These are phyloP conservation scores for Palythoa caribaeorum DNA, from an alignment of 92 coral and sea anemone genomes.

Conservation along the genomic window DNA sequence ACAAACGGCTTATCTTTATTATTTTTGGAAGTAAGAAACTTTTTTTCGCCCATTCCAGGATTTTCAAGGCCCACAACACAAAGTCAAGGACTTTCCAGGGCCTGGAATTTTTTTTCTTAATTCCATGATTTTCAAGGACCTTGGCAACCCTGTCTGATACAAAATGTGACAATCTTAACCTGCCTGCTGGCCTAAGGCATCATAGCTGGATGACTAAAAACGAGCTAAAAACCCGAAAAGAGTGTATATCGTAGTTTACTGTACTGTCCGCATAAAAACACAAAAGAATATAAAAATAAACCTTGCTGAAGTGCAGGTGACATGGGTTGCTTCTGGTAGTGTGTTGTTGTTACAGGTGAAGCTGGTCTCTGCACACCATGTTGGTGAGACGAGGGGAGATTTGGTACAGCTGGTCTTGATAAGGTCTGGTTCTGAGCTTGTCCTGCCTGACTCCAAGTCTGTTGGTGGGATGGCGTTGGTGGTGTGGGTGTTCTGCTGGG, in stretches of 20 bases:
- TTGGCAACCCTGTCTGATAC: not conserved
- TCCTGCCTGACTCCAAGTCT: constrained; percentile 73
- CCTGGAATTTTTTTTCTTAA: too few relatives aligned
- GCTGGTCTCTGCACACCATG: constrained; percentile 18
- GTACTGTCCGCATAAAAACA: not conserved
- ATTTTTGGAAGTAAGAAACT: too few relatives aligned
- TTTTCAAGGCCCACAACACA: too few relatives aligned
- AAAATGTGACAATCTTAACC: not conserved
- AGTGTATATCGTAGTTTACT: not conserved
- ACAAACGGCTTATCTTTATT: too few relatives aligned
- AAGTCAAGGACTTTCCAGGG: too few relatives aligned
- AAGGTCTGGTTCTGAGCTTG: constrained; percentile 40
- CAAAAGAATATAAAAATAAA: not conserved
- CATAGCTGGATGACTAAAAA: not conserved
- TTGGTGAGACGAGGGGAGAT: constrained; percentile 17
- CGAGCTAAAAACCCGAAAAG: not conserved
- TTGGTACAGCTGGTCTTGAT: constrained; percentile 20
- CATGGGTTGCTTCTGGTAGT: constrained; percentile 17
- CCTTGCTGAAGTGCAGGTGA: constrained; percentile 40
- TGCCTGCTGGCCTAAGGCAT: not conserved
- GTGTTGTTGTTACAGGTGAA: constrained; percentile 22
- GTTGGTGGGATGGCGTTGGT: constrained; percentile 70
- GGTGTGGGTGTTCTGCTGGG: constrained; percentile 81
- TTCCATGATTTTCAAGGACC: too few relatives aligned
- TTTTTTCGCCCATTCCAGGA: too few relatives aligned